phyloP scores from a whole-genome alignment of 2,888 invertebrate species.

The Galerucella calmariensis region DNA sequence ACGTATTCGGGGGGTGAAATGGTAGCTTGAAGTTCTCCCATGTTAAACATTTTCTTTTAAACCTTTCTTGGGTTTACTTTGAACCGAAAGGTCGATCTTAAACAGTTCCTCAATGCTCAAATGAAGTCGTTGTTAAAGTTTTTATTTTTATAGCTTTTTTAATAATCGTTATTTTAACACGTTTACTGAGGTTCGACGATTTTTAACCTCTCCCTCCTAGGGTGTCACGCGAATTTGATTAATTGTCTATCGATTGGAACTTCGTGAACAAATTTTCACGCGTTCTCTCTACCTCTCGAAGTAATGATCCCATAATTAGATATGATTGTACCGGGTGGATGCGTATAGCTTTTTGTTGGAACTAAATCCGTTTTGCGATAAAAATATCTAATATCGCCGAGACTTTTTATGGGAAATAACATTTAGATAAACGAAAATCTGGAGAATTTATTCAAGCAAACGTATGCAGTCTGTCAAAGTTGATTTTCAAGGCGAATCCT shows the following conservation, averaged over 20 bases:
- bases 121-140: not conserved
- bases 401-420: too few relatives aligned
- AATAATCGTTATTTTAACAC: not conserved
- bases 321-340: not conserved
- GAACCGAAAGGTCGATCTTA: not conserved
- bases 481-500: too few relatives aligned
- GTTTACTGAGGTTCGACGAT: not conserved
- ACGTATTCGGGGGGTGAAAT: not conserved
- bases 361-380: too few relatives aligned
- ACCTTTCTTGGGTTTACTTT: not conserved
- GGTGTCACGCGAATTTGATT: not conserved
- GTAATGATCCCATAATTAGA: not conserved
- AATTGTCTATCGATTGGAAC: not conserved
- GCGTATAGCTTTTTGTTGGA: too few relatives aligned
- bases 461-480: too few relatives aligned
- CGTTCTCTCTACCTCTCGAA: not conserved
- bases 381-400: too few relatives aligned
- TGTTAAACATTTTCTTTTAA: not conserved
- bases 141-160: conserved; percentile 5
- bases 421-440: too few relatives aligned
- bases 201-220: not conserved
- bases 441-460: too few relatives aligned
- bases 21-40: not conserved
- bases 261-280: not conserved
- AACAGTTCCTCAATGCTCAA: not conserved